Evolutionary conservation across 2,797 vertebrate species (phyloP), one percentile per base, ranked within the genome.

Genomic region (Semaprochilodus insignis): DNA sequence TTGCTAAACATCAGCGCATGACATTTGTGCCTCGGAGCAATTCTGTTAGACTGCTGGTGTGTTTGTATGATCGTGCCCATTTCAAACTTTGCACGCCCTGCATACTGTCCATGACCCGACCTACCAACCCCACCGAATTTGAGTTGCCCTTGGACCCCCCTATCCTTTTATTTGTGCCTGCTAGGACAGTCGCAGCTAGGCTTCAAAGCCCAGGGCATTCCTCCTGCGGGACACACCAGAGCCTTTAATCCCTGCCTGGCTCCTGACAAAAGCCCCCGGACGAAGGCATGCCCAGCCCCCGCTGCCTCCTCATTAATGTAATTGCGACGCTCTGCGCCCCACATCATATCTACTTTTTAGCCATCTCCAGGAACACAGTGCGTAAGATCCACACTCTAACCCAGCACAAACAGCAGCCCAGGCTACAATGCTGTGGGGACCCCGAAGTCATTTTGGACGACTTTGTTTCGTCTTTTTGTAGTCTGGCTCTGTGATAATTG

Each of bases 231-330:
- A 94, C 92, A 91, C 88, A 87, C 90, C 94, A 92, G 93, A 94
- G 93, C 92, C 91, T 93, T 96, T 96, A 96, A 96, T 95, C 95
- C 95, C 80, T 40, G 90, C 91, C 89, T 93, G 93, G 93, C 93
- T 95, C 93, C 94, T 93, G 90, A 92, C 93, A 93, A 94, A 94
- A 92, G 89, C 92, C 93, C 91, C 92, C 88, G 88, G 92, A 95
- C 86, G 91, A 95, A 92, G 92, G 87, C 89, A 89, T 87, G 91
- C 91, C 93, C 44, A 23, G n/a, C 70, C 67, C 23, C 59, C 62
- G 52, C 71, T 74, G 34, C 52, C 77, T 36, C 77, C 48, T 78
- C 65, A 83, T 67, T 86, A 86, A 85, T 87, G 67, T 86, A 83
- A 82, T 76, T 74, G 81, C 74, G 70, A 55, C 69, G 73, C 63